A percentile compares a stretch with the other conserved stretches of the same genome.
Conservation (phyloP, 2,888 invertebrate genomes). For the Melanargia galathea region DNA sequence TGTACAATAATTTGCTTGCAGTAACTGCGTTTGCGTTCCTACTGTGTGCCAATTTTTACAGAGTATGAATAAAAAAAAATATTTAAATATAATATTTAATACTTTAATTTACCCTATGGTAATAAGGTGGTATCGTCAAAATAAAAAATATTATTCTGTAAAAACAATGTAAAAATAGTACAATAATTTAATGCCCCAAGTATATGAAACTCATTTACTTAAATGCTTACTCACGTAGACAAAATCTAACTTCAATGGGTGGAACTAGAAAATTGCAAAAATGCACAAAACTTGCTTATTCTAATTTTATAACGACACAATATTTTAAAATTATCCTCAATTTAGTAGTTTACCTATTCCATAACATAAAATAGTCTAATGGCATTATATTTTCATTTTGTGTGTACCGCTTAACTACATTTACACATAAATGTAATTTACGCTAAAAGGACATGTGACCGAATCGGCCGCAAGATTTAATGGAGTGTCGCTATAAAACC, state of each 20-base stretch:
- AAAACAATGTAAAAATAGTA: not conserved
- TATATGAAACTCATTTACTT: not conserved
- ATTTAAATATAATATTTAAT: no score
- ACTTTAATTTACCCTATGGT: not conserved
- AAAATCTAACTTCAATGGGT: slow-evolving; percentile 5
- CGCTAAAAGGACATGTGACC: slow-evolving; percentile 38
- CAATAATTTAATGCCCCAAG: not conserved
- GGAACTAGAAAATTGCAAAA: slow-evolving; percentile 15
- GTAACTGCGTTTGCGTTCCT: not conserved
- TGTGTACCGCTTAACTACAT: slow-evolving; percentile 23
- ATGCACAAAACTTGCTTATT: slow-evolving; percentile 7
- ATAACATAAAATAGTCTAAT: slow-evolving; percentile 14
- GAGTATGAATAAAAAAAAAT: no score
- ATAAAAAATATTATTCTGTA: no score
- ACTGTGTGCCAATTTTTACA: not conserved
- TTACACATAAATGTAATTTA: slow-evolving; percentile 30
- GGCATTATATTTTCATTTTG: slow-evolving; percentile 18
- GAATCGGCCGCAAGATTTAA: slow-evolving; percentile 43
- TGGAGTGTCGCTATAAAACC: slow-evolving; percentile 46
- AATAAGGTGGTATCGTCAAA: no score
- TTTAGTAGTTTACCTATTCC: not conserved
- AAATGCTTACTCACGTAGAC: slow-evolving; percentile 1
- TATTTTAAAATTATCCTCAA: slow-evolving; percentile 10
- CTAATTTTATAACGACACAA: slow-evolving; percentile 9
- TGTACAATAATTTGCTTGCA: slow-evolving; percentile 2